Conservation (phyloP, 2,797 vertebrate genomes). For the Chelonia mydas region DNA sequence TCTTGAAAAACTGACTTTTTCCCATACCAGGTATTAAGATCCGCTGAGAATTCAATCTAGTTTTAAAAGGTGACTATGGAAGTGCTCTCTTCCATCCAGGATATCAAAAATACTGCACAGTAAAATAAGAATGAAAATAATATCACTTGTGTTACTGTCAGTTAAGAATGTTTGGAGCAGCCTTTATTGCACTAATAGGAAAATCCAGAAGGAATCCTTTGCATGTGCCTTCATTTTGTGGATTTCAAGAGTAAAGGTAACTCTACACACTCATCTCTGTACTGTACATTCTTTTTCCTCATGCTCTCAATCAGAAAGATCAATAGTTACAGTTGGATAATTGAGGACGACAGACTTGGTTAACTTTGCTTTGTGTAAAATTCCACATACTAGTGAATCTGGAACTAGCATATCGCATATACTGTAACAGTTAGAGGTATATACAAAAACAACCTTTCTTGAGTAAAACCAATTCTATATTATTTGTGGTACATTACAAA, state of each 20-base stretch:
- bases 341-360: background rate
- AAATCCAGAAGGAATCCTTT: no score
- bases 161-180: background rate
- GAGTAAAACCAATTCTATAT: background rate
- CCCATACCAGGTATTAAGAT: background rate
- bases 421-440: background rate
- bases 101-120: background rate
- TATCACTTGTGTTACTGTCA: background rate
- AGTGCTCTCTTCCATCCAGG: background rate
- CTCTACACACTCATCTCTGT: background rate
- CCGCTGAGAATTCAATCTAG: fast-evolving
- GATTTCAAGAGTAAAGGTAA: background rate
- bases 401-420: background rate
- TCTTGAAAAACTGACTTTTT: background rate
- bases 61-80: background rate
- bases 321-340: background rate
- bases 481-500: background rate
- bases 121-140: background rate
- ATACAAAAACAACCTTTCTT: background rate
- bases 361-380: background rate
- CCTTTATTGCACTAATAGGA: fast-evolving
- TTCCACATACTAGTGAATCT: background rate
- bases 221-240: background rate
- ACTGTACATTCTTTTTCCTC: background rate
- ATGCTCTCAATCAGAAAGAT: background rate